Conservation (phyloP, 2,113 vertebrate genomes). For the Barbus barbus region DNA sequence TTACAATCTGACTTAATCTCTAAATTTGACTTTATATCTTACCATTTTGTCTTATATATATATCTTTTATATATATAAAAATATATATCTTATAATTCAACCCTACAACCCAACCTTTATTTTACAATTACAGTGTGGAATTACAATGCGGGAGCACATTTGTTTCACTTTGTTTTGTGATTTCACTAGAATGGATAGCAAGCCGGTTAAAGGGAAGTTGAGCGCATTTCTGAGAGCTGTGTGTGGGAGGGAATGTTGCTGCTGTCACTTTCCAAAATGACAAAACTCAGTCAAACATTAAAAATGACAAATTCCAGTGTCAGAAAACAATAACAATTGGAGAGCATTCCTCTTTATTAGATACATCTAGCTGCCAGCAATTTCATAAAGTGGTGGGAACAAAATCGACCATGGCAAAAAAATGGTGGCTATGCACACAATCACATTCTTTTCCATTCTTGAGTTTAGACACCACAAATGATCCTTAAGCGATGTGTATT, state of each 20-base stretch:
- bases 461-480: conserved; percentile 12
- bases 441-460: background rate
- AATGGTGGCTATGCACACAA: background rate
- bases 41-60: background rate
- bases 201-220: background rate
- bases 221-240: background rate
- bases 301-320: conserved; percentile 10
- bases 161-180: background rate
- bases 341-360: conserved; percentile 13
- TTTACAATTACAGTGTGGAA: background rate
- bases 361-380: background rate
- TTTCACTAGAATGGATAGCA: background rate
- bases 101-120: background rate
- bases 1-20: no score
- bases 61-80: no score
- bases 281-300: background rate
- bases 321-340: background rate
- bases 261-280: background rate
- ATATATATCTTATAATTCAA: background rate
- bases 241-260: background rate
- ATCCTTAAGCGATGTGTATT: conserved; percentile 3
- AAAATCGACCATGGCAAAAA: background rate
- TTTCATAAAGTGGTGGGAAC: conserved; percentile 2
- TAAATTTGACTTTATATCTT: background rate
- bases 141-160: background rate